Conservation (phyloP, 2,113 vertebrate genomes). For the Phoxinus phoxinus region DNA sequence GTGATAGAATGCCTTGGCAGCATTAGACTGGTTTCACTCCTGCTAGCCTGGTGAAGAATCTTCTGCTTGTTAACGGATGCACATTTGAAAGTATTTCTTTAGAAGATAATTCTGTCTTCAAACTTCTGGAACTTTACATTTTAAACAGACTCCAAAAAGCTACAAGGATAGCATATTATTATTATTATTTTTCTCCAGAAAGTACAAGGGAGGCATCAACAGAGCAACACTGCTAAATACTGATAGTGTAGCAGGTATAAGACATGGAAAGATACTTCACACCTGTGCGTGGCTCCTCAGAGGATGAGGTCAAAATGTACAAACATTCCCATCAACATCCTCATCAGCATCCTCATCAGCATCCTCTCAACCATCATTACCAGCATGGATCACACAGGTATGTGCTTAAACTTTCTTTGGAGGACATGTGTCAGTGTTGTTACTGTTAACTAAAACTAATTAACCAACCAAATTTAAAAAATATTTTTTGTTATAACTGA, state of each 20-base stretch:
- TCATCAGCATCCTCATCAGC: conserved; percentile 37
- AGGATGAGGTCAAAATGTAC: conserved; percentile 61
- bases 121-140: neutral
- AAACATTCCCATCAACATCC: conserved; percentile 60
- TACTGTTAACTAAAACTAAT: too few species aligned
- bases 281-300: conserved; percentile 66
- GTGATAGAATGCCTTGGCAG: conserved; percentile 10
- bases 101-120: neutral
- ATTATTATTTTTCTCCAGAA: neutral
- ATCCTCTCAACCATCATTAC: conserved; percentile 52
- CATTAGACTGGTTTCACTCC: conserved; percentile 36
- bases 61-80: neutral
- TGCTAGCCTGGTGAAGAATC: neutral
- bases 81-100: neutral
- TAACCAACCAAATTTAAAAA: too few species aligned
- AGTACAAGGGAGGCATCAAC: neutral
- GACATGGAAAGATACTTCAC: conserved; percentile 77
- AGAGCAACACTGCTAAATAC: neutral
- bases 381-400: conserved; percentile 38
- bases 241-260: neutral
- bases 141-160: neutral
- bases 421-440: neutral
- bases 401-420: neutral
- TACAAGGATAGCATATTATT: neutral
- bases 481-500: too few species aligned